Conservation (phyloP, 2,888 invertebrate species). For the Arenicola marina region DNA sequence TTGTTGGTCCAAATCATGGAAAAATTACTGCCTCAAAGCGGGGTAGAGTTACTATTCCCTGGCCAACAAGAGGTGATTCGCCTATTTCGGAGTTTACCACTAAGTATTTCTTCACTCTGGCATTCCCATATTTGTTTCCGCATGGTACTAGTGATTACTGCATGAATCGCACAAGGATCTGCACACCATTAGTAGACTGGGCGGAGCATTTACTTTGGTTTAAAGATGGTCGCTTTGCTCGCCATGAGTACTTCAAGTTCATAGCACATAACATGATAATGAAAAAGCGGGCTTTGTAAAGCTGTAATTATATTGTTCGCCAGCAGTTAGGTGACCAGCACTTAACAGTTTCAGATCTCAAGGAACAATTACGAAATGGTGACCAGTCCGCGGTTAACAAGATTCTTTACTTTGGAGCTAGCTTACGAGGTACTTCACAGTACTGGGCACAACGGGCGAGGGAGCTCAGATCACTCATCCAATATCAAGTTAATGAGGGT, state of each 20-base stretch:
- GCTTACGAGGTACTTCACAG: slow-evolving; percentile 15
- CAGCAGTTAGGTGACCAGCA: slow-evolving; percentile 34
- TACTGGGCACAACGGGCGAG: slow-evolving; percentile 17
- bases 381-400: slow-evolving; percentile 24
- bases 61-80: slow-evolving; percentile 13
- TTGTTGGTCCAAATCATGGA: slow-evolving; percentile 2
- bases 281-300: slow-evolving; percentile 31
- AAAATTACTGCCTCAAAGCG: slow-evolving; percentile 5
- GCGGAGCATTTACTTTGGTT: slow-evolving; percentile 4
- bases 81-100: slow-evolving; percentile 8
- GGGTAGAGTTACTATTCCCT: slow-evolving; percentile 21
- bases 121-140: slow-evolving; percentile 6
- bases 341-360: slow-evolving; percentile 28
- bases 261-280: slow-evolving; percentile 34
- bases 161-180: slow-evolving; percentile 1
- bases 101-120: slow-evolving; percentile 1
- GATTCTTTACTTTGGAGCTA: slow-evolving; percentile 25
- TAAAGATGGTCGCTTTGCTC: slow-evolving; percentile 6
- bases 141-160: slow-evolving; percentile 1
- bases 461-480: slow-evolving; percentile 15
- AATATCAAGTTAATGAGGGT: slow-evolving; percentile 18
- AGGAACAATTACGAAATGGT: slow-evolving; percentile 28
- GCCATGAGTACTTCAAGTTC: slow-evolving; percentile 13
- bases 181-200: background rate
- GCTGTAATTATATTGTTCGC: slow-evolving; percentile 28